Evolutionary conservation across 1,140 invertebrate species (phyloP).

Genomic region (Dendroctonus ponderosae): DNA sequence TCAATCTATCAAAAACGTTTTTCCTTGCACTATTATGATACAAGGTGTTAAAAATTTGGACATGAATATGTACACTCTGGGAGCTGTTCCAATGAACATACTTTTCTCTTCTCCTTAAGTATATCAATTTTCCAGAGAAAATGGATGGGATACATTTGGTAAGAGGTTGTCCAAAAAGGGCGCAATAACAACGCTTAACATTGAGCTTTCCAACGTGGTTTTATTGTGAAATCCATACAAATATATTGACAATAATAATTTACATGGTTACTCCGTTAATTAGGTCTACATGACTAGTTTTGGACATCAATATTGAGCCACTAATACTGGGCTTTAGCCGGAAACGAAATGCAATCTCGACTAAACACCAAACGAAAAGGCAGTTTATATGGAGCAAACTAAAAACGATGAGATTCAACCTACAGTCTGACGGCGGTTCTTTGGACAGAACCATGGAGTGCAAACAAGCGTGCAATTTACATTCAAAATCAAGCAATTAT

Average conservation of each 20-base stretch:
- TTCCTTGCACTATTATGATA: too few species aligned
- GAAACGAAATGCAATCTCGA: neutral
- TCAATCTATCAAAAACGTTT: too few species aligned
- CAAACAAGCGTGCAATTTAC: too few species aligned
- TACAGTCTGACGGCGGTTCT: too few species aligned
- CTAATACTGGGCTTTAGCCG: neutral
- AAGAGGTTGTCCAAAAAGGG: neutral
- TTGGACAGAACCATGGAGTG: too few species aligned
- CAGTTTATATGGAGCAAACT: neutral
- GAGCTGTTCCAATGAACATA: too few species aligned
- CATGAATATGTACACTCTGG: too few species aligned
- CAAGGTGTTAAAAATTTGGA: too few species aligned
- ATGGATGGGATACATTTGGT: neutral
- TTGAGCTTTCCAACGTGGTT: neutral
- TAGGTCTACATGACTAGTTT: conserved; percentile 13
- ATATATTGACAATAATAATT: conserved; percentile 19
- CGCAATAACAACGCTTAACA: neutral
- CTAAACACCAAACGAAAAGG: neutral
- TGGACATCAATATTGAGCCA: conserved; percentile 23
- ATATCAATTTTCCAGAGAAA: too few species aligned
- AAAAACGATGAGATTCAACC: conserved; percentile 1
- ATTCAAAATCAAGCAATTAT: conserved; percentile 1
- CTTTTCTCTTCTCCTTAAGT: too few species aligned
- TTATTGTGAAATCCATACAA: conserved; percentile 21
- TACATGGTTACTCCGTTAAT: conserved; percentile 1